Evolutionary conservation across 2,797 vertebrate species (phyloP).

Genomic region (Dipus sagitta): DNA sequence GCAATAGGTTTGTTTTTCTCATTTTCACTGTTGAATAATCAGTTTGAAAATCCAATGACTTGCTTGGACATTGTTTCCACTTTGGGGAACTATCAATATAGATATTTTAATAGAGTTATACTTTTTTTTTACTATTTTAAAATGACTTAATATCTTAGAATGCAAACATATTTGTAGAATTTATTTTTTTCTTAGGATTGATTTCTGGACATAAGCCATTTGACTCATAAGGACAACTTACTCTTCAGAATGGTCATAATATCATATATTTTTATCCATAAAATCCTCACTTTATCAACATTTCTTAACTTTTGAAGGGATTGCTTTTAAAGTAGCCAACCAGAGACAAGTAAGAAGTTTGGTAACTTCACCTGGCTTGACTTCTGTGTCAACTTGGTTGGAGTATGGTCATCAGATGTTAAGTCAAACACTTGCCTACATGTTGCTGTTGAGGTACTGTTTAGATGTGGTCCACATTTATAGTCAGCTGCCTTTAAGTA

Average conservation of each 20-base stretch:
- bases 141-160: too few relatives aligned
- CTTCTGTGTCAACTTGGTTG: background rate
- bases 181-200: too few relatives aligned
- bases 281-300: background rate
- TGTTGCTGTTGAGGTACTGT: background rate
- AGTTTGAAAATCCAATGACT: constrained; percentile 9
- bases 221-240: too few relatives aligned
- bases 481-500: background rate
- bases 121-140: background rate
- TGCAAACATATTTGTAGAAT: too few relatives aligned
- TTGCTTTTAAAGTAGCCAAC: background rate
- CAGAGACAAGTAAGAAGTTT: background rate
- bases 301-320: background rate
- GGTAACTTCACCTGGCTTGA: background rate
- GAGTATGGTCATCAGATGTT: background rate
- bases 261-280: too few relatives aligned
- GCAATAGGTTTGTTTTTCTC: background rate
- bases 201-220: too few relatives aligned
- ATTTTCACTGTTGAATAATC: background rate
- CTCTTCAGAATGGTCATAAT: too few relatives aligned
- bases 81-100: background rate
- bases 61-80: background rate
- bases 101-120: background rate
- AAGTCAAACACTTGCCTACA: background rate
- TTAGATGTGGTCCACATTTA: background rate